Base-by-base conservation (phyloP, 1,140 invertebrate species). In the Dermatophagoides farinae region DNA sequence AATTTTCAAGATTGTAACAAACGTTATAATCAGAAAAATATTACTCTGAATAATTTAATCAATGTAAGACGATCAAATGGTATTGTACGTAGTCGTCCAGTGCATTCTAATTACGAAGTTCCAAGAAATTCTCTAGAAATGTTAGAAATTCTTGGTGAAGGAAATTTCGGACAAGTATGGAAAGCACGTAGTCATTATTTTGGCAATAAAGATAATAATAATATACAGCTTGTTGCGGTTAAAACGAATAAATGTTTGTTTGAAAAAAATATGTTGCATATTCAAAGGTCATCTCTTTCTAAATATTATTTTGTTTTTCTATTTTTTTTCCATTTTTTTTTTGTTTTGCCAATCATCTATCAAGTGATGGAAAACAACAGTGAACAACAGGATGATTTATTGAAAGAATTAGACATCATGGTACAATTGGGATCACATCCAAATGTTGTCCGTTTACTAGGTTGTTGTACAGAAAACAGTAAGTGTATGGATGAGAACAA, bases 391-490 rank as follows among this genome's bases (percentile, higher is more conserved):
- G 82, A 85, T 62, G 85, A 86, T 67, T 73, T 86, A 38, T 73
- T 85, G 31, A 77, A 80, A 18, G 83, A 86, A 67, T 77, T 86
- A 57, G 80, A 78, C 65, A 84, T 88, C 57, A 87, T 88, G 85
- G 82, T 86, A 70, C 81, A 84, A 67, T 76, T 88, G 44, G 85
- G 85, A 41, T 81, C 80, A 11, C 85, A 88, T 76, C 82, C 83
- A 6, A 88, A 88, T 71, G 85, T 88, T 63, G 85, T 88, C 16
- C 85, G 84, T 0, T 75, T 88, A 46, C 74, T 88, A 1, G 85
- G 84, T 51, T 86, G 84, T 68, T 88, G 85, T 67, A 85, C 85
- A 11, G 81, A 84, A 68, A 80, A 82, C 76, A 83, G 84, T 86
- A 66, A 68, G 23, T 67, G 18, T 55, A 53, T 6, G 10, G n/a